A percentile compares a stretch with the other conserved stretches of the same genome.
phyloP scores from a whole-genome alignment of 2,888 invertebrate species.

The Thumatha senex region DNA sequence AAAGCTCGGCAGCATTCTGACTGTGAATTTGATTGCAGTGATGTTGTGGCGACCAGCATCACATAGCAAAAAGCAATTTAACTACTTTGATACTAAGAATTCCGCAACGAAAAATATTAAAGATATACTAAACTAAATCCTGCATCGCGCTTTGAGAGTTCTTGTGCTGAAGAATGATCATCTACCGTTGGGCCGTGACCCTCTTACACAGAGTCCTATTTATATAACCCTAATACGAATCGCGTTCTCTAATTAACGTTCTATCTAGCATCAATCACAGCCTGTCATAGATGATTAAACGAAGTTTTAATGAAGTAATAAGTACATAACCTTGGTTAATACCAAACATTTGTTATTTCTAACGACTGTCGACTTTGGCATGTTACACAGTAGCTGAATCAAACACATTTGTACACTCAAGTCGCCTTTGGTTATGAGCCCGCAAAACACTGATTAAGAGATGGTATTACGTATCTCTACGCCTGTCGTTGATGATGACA shows the following conservation, averaged over 20 bases:
- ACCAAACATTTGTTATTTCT: constrained; percentile 29
- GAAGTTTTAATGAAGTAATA: constrained; percentile 33
- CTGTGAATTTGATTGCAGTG: not conserved
- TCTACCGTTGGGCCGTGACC: not conserved
- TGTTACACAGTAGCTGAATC: constrained; percentile 18
- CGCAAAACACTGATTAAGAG: constrained; percentile 40
- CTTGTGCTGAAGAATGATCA: no score
- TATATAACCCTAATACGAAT: constrained; percentile 35
- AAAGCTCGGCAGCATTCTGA: not conserved
- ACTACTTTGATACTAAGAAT: no score
- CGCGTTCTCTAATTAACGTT: constrained; percentile 47
- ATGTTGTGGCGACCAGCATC: not conserved
- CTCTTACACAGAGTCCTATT: not conserved
- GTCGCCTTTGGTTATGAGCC: constrained; percentile 36
- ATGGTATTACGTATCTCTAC: constrained; percentile 11
- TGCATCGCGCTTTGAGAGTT: no score
- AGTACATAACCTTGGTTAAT: constrained; percentile 41
- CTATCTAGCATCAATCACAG: constrained; percentile 50
- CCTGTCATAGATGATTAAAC: constrained; percentile 42
- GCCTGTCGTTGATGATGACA: not conserved
- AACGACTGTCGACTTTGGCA: constrained; percentile 21
- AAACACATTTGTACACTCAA: constrained; percentile 19
- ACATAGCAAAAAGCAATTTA: no score
- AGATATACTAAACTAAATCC: no score
- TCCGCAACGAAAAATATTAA: no score